phyloP scores from a whole-genome alignment of 1,140 invertebrate species.

The Cydia amplana region DNA sequence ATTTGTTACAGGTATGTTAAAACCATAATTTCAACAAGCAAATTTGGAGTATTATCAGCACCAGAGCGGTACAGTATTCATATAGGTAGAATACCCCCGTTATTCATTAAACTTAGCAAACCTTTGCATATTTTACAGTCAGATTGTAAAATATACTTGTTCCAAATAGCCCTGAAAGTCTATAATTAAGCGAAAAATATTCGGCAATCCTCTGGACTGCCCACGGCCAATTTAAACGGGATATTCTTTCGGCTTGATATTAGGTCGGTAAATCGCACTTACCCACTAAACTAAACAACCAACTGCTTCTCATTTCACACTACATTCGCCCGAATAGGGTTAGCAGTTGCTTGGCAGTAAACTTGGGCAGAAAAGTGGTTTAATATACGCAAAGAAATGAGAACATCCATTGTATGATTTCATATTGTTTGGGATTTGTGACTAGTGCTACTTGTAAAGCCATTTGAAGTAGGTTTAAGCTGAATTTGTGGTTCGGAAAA shows the following conservation, averaged over 20 bases:
- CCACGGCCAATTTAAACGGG: background rate
- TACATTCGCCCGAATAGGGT: background rate
- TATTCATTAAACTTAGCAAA: too few relatives aligned
- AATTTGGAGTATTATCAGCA: too few relatives aligned
- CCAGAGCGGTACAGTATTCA: too few relatives aligned
- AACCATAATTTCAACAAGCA: too few relatives aligned
- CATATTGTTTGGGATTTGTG: too few relatives aligned
- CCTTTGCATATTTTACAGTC: too few relatives aligned
- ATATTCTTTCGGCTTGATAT: background rate
- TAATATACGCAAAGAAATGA: constrained; percentile 1
- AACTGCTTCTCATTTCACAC: constrained; percentile 21
- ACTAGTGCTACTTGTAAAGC: too few relatives aligned
- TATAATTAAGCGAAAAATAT: background rate
- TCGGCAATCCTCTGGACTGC: background rate
- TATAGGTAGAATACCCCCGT: too few relatives aligned
- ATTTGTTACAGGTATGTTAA: too few relatives aligned
- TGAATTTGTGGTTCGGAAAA: too few relatives aligned
- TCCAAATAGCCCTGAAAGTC: background rate
- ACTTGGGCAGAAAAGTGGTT: background rate
- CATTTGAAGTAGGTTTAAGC: too few relatives aligned
- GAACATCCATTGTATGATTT: background rate
- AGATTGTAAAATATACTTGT: background rate
- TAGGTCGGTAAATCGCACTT: constrained; percentile 24
- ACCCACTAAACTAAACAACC: constrained; percentile 9
- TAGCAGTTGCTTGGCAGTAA: background rate